A percentile compares a stretch with the other conserved stretches of the same genome.
Conservation (phyloP, 1,140 invertebrate genomes). For the Drosophila dunni region DNA sequence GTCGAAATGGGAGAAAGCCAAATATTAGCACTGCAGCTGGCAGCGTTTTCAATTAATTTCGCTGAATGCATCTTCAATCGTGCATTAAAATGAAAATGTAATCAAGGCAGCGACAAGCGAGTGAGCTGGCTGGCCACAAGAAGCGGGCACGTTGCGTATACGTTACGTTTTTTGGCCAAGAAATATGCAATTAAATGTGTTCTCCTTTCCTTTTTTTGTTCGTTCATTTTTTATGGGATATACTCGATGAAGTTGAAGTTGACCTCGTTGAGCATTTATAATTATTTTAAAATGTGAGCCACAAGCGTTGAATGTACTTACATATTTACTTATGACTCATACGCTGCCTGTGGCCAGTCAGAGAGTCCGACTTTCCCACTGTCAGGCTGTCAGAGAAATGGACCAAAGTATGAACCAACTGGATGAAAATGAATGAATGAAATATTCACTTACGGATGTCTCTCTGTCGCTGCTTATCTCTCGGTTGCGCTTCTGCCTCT, state of each 20-base stretch:
- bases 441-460: slow-evolving; percentile 63
- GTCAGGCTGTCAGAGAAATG: not conserved
- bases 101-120: slow-evolving; percentile 59
- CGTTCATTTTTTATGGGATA: not conserved
- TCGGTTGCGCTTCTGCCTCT: slow-evolving; percentile 1
- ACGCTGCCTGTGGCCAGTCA: slow-evolving; percentile 7
- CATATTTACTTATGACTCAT: slow-evolving; percentile 65
- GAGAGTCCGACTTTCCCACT: too few relatives aligned
- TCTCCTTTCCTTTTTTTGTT: not conserved
- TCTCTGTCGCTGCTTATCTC: slow-evolving; percentile 60
- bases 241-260: slow-evolving; percentile 7
- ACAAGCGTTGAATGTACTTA: slow-evolving; percentile 74
- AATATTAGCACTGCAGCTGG: slow-evolving; percentile 73
- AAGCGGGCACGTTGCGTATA: slow-evolving; percentile 40
- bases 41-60: slow-evolving; percentile 80
- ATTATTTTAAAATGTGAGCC: slow-evolving; percentile 77
- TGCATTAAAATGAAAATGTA: slow-evolving; percentile 82
- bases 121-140: slow-evolving; percentile 9
- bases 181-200: slow-evolving; percentile 74
- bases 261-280: slow-evolving; percentile 49
- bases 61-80: slow-evolving; percentile 76
- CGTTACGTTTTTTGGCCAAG: slow-evolving; percentile 45
- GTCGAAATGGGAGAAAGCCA: slow-evolving; percentile 51
- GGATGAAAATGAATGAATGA: slow-evolving; percentile 76
- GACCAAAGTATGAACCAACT: slow-evolving; percentile 40